Conservation (phyloP, 2,113 vertebrate species). For the Suricata suricatta region DNA sequence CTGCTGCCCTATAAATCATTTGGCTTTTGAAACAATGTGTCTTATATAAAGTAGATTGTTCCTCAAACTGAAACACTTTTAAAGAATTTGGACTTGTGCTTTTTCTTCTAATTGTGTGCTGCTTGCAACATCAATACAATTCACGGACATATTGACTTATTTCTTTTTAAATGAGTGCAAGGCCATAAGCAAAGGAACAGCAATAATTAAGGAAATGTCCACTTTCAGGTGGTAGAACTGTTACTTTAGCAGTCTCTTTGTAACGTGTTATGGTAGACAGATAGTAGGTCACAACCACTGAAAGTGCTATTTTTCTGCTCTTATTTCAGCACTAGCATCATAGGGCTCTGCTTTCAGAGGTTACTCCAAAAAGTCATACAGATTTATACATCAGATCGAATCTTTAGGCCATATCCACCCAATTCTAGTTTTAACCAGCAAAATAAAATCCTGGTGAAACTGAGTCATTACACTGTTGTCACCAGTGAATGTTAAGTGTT, state of each 20-base stretch:
- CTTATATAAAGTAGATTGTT: not conserved
- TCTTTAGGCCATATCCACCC: not conserved
- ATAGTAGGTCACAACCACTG: not conserved
- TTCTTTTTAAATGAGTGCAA: constrained; percentile 49
- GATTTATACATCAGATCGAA: not conserved
- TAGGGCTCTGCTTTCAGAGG: not conserved
- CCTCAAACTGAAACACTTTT: constrained; percentile 20
- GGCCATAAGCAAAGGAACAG: constrained; percentile 43
- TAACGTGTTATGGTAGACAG: not conserved
- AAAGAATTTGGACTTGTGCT: not conserved
- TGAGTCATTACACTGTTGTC: not conserved
- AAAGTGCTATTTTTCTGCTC: not conserved
- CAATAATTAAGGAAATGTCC: constrained; percentile 37
- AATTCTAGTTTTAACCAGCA: not conserved
- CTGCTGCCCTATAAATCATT: not conserved
- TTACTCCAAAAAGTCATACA: not conserved
- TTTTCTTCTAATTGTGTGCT: constrained; percentile 26
- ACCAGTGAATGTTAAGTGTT: constrained; percentile 5
- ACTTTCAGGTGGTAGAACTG: not conserved
- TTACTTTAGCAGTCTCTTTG: not conserved
- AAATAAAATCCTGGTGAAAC: not conserved
- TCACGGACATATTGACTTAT: constrained; percentile 19
- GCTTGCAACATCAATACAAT: constrained; percentile 25
- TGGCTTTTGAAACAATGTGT: constrained; percentile 63
- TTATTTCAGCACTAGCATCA: not conserved